Evolutionary conservation across 1,140 invertebrate genomes (phyloP), one percentile per base, ranked within the genome.

Genomic region (Sinonovacula constricta): DNA sequence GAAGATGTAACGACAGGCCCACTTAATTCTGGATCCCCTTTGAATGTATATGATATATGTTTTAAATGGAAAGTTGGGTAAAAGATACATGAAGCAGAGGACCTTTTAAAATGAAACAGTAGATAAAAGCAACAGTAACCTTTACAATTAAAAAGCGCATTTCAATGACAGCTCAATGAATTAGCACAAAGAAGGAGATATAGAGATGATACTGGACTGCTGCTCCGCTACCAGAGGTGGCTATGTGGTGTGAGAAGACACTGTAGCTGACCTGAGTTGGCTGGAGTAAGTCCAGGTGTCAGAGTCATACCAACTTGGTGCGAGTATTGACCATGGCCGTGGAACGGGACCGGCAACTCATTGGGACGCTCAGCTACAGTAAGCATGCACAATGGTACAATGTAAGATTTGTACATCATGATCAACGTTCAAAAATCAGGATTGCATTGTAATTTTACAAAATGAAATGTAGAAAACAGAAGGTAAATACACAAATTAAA

Each of bases 261-360:
- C 18, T 28, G 2, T 14, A 63, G 33, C 68, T 68, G 83, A 89
- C 88, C 88, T 88, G 88, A 89, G 77, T 85, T 88, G 72, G 75
- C 82, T 57, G 88, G 88, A 63, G 88, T 88, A 30, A 85, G 68
- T 81, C 81, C 84, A 36, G 87, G 83, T 31, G 86, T 86, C 49
- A 87, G 75, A 51, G 83, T 67, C 85, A 85, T 85, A 74, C 84
- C 85, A 69, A 90, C 79, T 80, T 90, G 89, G 65, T 90, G 88
- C 18, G 88, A 88, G 81, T 90, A 90, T 76, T 89, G 88, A 57
- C 82, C 89, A 56, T 89, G 87, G 57, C 89, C 89, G 84, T 89
- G 88, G 81, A 83, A 90, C 51, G 89, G 89, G 45, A 84, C 83
- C 49, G 89, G 89, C 71, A 90, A 70, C 53, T 86, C 88, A 81